Base-by-base conservation (phyloP, 2,888 invertebrate genomes). In the Strigamia transsilvanica region DNA sequence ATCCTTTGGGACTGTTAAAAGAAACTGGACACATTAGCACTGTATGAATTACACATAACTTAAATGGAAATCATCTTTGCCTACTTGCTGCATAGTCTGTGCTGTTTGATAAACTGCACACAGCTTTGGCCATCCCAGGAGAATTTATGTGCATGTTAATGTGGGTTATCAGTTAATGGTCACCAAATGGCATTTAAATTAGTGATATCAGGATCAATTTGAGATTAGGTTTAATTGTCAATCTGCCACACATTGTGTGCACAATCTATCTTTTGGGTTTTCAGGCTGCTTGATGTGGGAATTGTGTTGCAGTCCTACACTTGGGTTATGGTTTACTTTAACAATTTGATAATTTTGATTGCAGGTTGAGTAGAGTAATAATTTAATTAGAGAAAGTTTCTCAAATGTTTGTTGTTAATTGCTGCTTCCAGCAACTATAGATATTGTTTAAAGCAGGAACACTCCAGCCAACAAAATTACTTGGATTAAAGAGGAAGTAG, bases 131-230 rank as follows among this genome's bases (percentile, higher is more conserved):
- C 46, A 46, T 46, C 46, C 46, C 12, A 46, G 12, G 46, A 46
- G 46, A n/a, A 46, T 46, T 46, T 46, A 46, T 46, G 46, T n/a
- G n/a, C 46, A 46, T 46, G 46, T 46, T 46, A 46, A 46, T 46
- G 46, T 46, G 46, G 46, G 46, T 46, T 46, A 46, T 46, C 46
- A n/a, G 46, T 46, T 27, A 46, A 46, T 46, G 46, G 46, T 46
- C 46, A 46, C 15, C 46, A 46, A 13, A 46, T 46, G 46, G 46
- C 46, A 46, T 9, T 46, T 46, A 46, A 46, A 46, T 46, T 46
- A 46, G 46, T 46, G 46, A 46, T 46, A 46, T 46, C 46, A 46
- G 46, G 46, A 46, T 46, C 12, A 46, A 46, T 46, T 46, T 46
- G 46, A 46, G 46, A 46, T 46, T 46, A 46, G 46, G 46, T 46